Evolutionary conservation across 2,113 vertebrate genomes (phyloP).

Genomic region (Notarius quadriscutis): DNA sequence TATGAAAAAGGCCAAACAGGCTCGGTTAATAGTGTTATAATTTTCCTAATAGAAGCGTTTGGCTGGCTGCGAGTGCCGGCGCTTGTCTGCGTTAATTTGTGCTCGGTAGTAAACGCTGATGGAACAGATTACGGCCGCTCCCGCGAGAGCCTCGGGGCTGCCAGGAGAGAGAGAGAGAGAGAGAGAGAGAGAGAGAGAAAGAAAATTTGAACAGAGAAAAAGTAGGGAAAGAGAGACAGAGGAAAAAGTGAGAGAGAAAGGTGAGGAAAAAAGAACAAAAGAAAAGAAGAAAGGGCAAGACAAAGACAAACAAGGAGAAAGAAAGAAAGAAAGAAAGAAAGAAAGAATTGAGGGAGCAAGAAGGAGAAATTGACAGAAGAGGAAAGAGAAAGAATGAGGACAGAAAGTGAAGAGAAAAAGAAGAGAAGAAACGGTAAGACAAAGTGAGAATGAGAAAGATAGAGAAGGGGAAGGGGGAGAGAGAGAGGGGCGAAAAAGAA

Average conservation of each 20-base stretch:
- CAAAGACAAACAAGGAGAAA: not conserved
- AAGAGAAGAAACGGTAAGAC: not conserved
- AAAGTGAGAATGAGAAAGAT: not conserved
- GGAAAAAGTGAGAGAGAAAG: not conserved
- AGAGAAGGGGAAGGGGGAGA: too few relatives aligned
- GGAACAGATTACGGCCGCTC: conserved; percentile 74
- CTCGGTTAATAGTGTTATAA: conserved; percentile 66
- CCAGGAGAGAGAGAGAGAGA: conserved; percentile 43
- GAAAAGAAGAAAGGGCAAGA: not conserved
- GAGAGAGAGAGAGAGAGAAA: not conserved
- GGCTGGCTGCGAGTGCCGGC: conserved; percentile 70
- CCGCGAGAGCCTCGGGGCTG: conserved; percentile 60
- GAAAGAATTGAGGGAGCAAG: too few relatives aligned
- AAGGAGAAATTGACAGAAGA: too few relatives aligned
- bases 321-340: not conserved
- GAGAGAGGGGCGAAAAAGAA: too few relatives aligned
- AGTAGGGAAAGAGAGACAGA: not conserved
- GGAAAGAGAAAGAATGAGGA: not conserved
- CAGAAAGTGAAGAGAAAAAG: not conserved
- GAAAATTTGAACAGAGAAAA: too few relatives aligned
- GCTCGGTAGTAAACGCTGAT: conserved; percentile 75
- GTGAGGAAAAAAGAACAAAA: not conserved
- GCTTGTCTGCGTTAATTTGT: conserved; percentile 73
- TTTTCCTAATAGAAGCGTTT: conserved; percentile 71
- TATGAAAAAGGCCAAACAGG: conserved; percentile 62